These are phyloP conservation scores for Syrista parreyssii DNA, from an alignment of 2,888 invertebrate species.

Conservation along the genomic window DNA sequence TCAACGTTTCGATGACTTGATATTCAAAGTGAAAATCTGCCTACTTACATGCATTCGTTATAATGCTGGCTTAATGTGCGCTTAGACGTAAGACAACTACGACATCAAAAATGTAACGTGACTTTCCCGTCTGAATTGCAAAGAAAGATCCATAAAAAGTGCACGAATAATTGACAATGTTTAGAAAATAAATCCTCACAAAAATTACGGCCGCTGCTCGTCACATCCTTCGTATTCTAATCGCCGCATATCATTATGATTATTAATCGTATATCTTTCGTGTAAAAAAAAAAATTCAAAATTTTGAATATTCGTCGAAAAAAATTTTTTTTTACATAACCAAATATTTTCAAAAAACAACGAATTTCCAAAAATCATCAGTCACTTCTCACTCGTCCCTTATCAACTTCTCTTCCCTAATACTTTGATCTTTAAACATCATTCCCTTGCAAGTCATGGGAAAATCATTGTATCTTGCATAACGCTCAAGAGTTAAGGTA, in stretches of 20 bases:
- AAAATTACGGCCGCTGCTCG: background rate
- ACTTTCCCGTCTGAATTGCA: background rate
- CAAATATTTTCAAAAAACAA: background rate
- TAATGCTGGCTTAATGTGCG: constrained; percentile 37
- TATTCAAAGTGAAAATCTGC: background rate
- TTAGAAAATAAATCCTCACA: background rate
- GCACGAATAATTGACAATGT: constrained; percentile 1
- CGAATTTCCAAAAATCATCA: background rate
- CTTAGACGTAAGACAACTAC: constrained; percentile 44
- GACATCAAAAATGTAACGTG: background rate
- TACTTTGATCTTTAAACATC: background rate
- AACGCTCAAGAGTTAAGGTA: background rate
- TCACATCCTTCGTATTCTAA: background rate
- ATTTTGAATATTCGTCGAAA: background rate
- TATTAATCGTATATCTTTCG: background rate
- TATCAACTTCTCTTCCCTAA: background rate
- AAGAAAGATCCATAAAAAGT: background rate
- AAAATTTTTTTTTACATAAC: background rate
- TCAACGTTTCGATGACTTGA: background rate
- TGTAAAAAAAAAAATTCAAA: background rate
- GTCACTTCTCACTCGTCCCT: background rate
- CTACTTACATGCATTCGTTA: background rate
- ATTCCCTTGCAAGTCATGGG: background rate
- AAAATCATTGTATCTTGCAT: background rate
- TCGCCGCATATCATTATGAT: background rate